Evolutionary conservation across 2,797 vertebrate genomes (phyloP).

Genomic region (Parauchenoglanis ngamensis): DNA sequence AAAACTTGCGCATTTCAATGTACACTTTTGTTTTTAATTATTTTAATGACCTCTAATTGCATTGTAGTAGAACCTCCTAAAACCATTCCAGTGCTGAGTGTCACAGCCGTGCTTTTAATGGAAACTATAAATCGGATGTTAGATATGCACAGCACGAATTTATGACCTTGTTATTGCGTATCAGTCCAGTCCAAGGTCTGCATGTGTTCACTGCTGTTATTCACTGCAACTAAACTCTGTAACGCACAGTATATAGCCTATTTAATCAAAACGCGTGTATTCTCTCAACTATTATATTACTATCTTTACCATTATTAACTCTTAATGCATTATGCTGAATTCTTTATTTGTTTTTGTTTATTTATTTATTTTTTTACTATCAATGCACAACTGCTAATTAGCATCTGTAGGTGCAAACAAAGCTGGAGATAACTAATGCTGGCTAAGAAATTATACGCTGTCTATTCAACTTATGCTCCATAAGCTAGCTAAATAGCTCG

Average conservation of each 20-base stretch:
- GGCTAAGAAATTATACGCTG: too few relatives aligned
- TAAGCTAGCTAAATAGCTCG: too few relatives aligned
- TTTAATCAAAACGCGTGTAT: neutral
- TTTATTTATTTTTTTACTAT: neutral
- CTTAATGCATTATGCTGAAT: too few relatives aligned
- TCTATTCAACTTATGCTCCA: too few relatives aligned
- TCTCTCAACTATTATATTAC: neutral
- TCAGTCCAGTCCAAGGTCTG: slow-evolving; percentile 11
- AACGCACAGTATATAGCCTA: neutral
- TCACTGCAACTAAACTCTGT: neutral
- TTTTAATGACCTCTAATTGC: too few relatives aligned
- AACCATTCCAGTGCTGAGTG: neutral
- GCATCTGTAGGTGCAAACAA: too few relatives aligned
- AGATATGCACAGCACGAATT: neutral
- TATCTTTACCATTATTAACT: too few relatives aligned
- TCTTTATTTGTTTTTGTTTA: neutral
- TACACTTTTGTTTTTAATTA: neutral
- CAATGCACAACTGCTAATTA: neutral
- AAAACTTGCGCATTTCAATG: neutral
- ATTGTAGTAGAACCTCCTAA: neutral
- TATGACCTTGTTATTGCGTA: slow-evolving; percentile 11
- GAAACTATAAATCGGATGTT: neutral
- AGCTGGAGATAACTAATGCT: too few relatives aligned
- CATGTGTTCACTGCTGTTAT: neutral
- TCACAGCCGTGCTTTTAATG: neutral